Conservation (phyloP, 2,113 vertebrate genomes). For the Thunnus maccoyii region DNA sequence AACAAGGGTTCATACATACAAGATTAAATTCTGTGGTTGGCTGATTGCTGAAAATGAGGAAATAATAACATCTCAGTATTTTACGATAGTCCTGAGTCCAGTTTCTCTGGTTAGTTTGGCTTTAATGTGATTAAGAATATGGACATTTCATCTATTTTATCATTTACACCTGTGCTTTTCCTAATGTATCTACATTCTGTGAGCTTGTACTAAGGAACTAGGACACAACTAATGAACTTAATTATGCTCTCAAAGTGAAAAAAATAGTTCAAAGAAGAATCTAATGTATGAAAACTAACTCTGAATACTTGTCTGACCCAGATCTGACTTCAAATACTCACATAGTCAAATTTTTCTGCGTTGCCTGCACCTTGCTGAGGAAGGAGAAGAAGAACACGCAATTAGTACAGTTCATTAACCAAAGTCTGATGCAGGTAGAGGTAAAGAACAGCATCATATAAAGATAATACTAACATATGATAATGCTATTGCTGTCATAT, state of each 20-base stretch:
- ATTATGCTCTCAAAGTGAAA: no score
- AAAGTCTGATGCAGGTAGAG: slow-evolving; percentile 11
- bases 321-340: slow-evolving; percentile 83
- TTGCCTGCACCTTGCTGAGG: slow-evolving; percentile 94
- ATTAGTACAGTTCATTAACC: slow-evolving; percentile 28
- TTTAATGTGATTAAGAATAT: no score
- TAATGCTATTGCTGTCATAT: slow-evolving; percentile 50
- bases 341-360: slow-evolving; percentile 99
- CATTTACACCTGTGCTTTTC: background rate
- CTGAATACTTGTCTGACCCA: background rate
- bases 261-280: background rate
- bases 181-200: background rate
- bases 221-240: background rate
- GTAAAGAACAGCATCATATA: slow-evolving; percentile 45
- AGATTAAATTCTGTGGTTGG: background rate
- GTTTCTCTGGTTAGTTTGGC: no score
- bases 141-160: no score
- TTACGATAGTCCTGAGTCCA: background rate
- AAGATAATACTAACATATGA: slow-evolving; percentile 38
- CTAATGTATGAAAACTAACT: background rate
- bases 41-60: no score
- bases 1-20: background rate
- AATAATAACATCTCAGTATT: background rate
- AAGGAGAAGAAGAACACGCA: slow-evolving; percentile 18
- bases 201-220: no score